These are phyloP conservation scores for Tetropium fuscum DNA, from an alignment of 2,888 invertebrate species.

Conservation along the genomic window DNA sequence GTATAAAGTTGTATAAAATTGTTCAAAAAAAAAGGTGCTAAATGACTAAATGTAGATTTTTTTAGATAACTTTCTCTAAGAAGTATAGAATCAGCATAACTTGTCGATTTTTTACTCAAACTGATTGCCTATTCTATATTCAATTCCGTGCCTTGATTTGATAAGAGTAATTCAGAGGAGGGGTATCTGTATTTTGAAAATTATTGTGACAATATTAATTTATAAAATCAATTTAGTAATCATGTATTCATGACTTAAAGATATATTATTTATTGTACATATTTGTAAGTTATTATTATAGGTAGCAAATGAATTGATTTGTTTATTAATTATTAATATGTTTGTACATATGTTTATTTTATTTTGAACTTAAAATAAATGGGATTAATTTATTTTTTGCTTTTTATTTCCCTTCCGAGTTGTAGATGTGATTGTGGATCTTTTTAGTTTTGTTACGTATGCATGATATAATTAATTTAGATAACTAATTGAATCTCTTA, in stretches of 20 bases:
- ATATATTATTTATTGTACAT: conserved; percentile 50
- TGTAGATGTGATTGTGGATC: conserved; percentile 25
- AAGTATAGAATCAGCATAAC: too few relatives aligned
- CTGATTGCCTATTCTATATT: conserved; percentile 12
- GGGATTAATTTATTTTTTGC: conserved; percentile 62
- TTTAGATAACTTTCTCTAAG: conserved; percentile 1
- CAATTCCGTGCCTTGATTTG: conserved; percentile 25
- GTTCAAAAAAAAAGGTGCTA: conserved; percentile 27
- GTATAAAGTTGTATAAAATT: conserved; percentile 22
- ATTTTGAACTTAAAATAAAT: conserved; percentile 62
- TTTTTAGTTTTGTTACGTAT: conserved; percentile 32
- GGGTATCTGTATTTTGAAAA: not conserved
- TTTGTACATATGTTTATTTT: conserved; percentile 63
- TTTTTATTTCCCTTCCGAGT: conserved; percentile 55
- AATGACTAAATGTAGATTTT: conserved; percentile 9
- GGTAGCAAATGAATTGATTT: conserved; percentile 53
- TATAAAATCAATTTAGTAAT: too few relatives aligned
- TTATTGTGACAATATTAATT: conserved; percentile 23
- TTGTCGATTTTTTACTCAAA: too few relatives aligned
- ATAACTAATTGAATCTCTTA: too few relatives aligned
- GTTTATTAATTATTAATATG: conserved; percentile 46
- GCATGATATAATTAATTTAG: conserved; percentile 16
- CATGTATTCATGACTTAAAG: conserved; percentile 19
- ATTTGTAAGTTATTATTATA: conserved; percentile 52
- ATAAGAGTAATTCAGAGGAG: not conserved